phyloP scores from a whole-genome alignment of 2,888 invertebrate genomes.

The Oligia latruncula region DNA sequence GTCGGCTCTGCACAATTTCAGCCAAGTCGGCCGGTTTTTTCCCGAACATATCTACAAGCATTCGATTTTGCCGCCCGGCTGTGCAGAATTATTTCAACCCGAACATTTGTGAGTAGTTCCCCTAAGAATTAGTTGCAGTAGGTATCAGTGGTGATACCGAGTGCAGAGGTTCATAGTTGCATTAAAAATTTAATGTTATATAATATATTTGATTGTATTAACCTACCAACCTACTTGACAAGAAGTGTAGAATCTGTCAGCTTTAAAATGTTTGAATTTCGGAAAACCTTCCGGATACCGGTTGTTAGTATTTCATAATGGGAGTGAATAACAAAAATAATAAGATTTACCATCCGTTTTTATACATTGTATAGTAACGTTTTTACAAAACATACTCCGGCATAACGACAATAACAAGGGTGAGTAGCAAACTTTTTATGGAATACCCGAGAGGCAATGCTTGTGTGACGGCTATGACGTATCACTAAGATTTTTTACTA shows the following conservation, averaged over 20 bases:
- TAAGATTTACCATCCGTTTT: constrained; percentile 6
- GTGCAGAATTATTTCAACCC: not conserved
- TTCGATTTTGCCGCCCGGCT: not conserved
- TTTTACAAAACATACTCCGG: constrained; percentile 35
- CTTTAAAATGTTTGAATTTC: too few species aligned
- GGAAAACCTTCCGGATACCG: not conserved
- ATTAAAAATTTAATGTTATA: not conserved
- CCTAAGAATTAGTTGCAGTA: not conserved
- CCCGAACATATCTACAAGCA: not conserved
- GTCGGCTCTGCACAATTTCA: not conserved
- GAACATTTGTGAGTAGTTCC: not conserved
- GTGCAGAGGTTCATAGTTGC: not conserved
- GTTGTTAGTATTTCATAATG: too few species aligned
- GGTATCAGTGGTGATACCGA: not conserved
- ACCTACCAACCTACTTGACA: not conserved
- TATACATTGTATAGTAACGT: constrained; percentile 8
- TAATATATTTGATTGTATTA: not conserved
- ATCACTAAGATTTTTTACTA: constrained; percentile 87
- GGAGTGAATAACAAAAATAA: not conserved
- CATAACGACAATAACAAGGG: constrained; percentile 48
- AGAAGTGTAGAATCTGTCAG: too few species aligned
- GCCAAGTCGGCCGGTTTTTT: not conserved
- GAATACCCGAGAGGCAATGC: constrained; percentile 84
- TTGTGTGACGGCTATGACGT: constrained; percentile 88
- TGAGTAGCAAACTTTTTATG: constrained; percentile 79